Evolutionary conservation across 2,113 vertebrate species (phyloP).

Genomic region (Tautogolabrus adspersus): DNA sequence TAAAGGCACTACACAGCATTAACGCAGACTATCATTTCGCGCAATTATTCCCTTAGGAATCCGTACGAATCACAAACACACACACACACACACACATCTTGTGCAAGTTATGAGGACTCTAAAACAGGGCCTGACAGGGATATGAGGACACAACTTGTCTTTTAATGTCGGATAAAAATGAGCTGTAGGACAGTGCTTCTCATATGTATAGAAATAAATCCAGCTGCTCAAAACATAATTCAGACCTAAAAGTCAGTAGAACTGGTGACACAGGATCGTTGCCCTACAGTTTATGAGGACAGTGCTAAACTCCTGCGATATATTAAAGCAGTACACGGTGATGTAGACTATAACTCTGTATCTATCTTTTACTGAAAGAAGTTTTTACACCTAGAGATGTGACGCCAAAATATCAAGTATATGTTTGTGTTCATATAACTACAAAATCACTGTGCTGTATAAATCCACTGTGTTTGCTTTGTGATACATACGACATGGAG

Average conservation of each 20-base stretch:
- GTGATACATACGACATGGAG: no score
- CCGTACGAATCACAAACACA: background rate
- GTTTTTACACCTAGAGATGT: no score
- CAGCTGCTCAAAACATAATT: background rate
- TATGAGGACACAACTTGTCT: background rate
- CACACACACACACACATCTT: background rate
- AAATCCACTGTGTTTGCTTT: background rate
- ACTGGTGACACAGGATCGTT: background rate
- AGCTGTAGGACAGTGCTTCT: background rate
- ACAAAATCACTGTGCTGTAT: no score
- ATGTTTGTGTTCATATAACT: no score
- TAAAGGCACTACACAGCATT: slow-evolving; percentile 22
- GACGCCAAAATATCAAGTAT: no score
- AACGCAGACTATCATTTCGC: slow-evolving; percentile 34
- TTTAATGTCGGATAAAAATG: no score
- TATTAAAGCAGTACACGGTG: no score
- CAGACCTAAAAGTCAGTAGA: background rate
- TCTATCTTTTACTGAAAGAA: no score
- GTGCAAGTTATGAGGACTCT: background rate
- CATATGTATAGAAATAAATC: background rate
- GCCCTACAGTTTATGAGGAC: background rate
- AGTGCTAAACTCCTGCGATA: background rate
- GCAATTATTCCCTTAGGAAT: slow-evolving; percentile 6
- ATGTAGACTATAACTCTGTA: no score
- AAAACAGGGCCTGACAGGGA: background rate